Percentiles rank a stretch among this genome's conserved stretches.
Conservation (phyloP, 2,113 vertebrate species). For the Crocuta crocuta region DNA sequence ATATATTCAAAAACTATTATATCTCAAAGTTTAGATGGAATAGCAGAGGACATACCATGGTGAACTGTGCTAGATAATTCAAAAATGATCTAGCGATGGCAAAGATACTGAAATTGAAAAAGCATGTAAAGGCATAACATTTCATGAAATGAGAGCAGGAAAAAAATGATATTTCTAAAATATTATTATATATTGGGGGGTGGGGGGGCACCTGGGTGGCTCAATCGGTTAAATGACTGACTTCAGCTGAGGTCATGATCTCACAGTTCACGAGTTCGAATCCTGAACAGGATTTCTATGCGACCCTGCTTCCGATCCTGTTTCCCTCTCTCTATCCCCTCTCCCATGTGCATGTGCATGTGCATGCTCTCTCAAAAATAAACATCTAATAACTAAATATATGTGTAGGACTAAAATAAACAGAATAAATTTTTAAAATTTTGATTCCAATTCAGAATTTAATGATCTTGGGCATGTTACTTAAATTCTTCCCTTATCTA, state of each 20-base stretch:
- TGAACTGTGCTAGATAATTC: not conserved
- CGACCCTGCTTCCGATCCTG: no score
- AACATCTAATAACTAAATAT: no score
- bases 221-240: no score
- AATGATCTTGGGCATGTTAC: not conserved
- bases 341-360: no score
- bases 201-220: no score
- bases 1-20: not conserved
- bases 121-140: not conserved
- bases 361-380: no score
- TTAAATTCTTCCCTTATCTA: slow-evolving; percentile 29
- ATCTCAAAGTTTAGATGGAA: slow-evolving; percentile 17
- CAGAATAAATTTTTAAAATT: not conserved
- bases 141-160: not conserved
- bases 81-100: not conserved
- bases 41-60: not conserved
- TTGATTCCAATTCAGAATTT: not conserved
- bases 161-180: not conserved
- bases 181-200: not conserved
- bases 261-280: no score
- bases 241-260: no score
- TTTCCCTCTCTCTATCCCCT: no score
- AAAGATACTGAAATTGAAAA: slow-evolving; percentile 10
- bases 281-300: no score
- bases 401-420: not conserved